Percentiles rank a stretch among this genome's conserved stretches.
These are phyloP conservation scores for Chondrilla cf. caribensis DNA, from an alignment of 37 sponge, comb jelly and placozoan genomes.

Conservation along the genomic window DNA sequence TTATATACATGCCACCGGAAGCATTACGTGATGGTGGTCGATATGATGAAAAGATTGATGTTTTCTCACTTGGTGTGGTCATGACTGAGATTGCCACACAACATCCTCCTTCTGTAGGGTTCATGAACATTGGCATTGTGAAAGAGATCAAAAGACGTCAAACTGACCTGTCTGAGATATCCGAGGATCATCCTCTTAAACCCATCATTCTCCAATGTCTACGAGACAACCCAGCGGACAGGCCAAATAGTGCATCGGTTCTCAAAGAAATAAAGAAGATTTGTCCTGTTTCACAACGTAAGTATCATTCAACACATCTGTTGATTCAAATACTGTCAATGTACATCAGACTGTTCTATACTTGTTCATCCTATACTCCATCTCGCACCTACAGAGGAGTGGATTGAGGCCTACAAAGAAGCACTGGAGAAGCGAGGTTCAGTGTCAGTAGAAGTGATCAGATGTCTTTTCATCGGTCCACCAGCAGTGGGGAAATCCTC, in stretches of 20 bases:
- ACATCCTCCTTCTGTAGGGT: neutral
- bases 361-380: no score
- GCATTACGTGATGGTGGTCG: neutral
- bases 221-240: neutral
- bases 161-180: neutral
- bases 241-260: neutral
- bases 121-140: neutral
- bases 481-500: no score
- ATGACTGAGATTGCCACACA: neutral
- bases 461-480: no score
- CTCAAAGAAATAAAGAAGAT: neutral
- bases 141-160: neutral
- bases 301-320: no score
- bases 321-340: no score
- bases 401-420: no score
- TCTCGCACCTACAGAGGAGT: no score
- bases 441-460: no score
- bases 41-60: conserved; percentile 1
- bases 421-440: no score
- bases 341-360: no score
- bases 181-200: conserved; percentile 27
- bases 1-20: conserved; percentile 9
- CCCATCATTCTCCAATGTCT: conserved; percentile 21
- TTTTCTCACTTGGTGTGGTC: conserved; percentile 16
- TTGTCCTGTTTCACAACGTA: no score